These are phyloP conservation scores for Pandemis cinnamomeana DNA, from an alignment of 2,888 invertebrate genomes.

Conservation along the genomic window DNA sequence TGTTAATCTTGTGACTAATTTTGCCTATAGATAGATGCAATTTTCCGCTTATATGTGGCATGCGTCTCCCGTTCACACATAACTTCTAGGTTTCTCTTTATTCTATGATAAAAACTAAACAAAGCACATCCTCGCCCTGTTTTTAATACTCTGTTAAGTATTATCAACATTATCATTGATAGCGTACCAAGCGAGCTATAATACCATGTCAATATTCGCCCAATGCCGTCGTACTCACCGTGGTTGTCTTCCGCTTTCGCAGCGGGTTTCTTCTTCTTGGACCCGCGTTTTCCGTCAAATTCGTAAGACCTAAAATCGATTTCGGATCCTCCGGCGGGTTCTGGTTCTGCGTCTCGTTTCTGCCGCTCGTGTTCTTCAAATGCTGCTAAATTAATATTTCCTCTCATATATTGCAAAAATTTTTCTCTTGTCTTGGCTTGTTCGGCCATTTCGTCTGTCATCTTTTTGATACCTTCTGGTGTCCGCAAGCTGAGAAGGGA, in stretches of 20 bases:
- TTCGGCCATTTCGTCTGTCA: conserved; percentile 64
- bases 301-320: conserved; percentile 85
- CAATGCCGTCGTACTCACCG: conserved; percentile 55
- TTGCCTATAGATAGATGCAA: too few species aligned
- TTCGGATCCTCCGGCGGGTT: conserved; percentile 68
- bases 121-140: too few species aligned
- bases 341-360: conserved; percentile 72
- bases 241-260: conserved; percentile 71
- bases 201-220: too few species aligned
- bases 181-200: too few species aligned
- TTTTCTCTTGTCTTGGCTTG: conserved; percentile 67
- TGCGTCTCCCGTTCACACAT: too few species aligned
- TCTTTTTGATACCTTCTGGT: conserved; percentile 65
- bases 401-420: conserved; percentile 73
- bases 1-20: too few species aligned
- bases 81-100: too few species aligned
- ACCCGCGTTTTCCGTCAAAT: conserved; percentile 81
- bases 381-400: conserved; percentile 64
- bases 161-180: too few species aligned
- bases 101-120: too few species aligned
- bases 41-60: too few species aligned
- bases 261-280: conserved; percentile 75
- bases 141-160: too few species aligned
- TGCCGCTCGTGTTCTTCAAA: conserved; percentile 68
- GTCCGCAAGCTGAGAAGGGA: conserved; percentile 59